These are phyloP conservation scores for Amblyjoppa proteus DNA, from an alignment of 2,888 invertebrate species.

Conservation along the genomic window DNA sequence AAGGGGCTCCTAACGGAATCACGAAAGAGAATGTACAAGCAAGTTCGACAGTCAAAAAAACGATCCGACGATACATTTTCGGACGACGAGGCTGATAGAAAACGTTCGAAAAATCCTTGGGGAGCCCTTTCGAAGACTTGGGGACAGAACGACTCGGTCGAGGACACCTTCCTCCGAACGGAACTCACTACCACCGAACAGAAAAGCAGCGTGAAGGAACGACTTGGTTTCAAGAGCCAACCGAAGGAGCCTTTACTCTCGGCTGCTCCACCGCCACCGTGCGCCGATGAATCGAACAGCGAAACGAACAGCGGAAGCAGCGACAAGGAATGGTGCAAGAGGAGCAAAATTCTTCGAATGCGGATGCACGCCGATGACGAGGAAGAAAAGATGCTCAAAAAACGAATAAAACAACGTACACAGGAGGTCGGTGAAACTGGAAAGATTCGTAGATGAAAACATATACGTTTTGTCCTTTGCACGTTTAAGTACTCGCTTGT, in stretches of 20 bases:
- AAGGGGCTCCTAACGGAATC: slow-evolving; percentile 85
- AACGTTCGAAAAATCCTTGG: slow-evolving; percentile 89
- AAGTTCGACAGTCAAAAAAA: slow-evolving; percentile 72
- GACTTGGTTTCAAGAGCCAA: slow-evolving; percentile 75
- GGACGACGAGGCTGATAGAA: slow-evolving; percentile 62
- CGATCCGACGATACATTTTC: slow-evolving; percentile 53
- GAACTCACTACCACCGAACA: slow-evolving; percentile 80
- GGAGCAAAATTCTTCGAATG: slow-evolving; percentile 91
- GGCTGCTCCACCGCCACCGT: slow-evolving; percentile 64
- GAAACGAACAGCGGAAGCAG: slow-evolving; percentile 85
- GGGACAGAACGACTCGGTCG: slow-evolving; percentile 89
- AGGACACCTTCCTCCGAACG: slow-evolving; percentile 83
- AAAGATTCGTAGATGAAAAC: slow-evolving; percentile 14
- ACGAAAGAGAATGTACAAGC: slow-evolving; percentile 83
- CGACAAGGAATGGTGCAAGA: slow-evolving; percentile 87
- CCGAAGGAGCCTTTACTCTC: slow-evolving; percentile 30
- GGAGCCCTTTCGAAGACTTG: slow-evolving; percentile 90
- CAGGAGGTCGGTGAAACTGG: slow-evolving; percentile 70
- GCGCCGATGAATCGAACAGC: slow-evolving; percentile 82
- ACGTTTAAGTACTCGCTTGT: too few species aligned
- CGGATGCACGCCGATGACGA: slow-evolving; percentile 96
- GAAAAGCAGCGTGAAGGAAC: slow-evolving; percentile 76
- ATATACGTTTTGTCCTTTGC: not conserved
- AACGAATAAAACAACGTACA: slow-evolving; percentile 75
- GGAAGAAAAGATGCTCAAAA: slow-evolving; percentile 87